Base-by-base conservation (phyloP, 2,888 invertebrate genomes). In the Rotaria sp. region DNA sequence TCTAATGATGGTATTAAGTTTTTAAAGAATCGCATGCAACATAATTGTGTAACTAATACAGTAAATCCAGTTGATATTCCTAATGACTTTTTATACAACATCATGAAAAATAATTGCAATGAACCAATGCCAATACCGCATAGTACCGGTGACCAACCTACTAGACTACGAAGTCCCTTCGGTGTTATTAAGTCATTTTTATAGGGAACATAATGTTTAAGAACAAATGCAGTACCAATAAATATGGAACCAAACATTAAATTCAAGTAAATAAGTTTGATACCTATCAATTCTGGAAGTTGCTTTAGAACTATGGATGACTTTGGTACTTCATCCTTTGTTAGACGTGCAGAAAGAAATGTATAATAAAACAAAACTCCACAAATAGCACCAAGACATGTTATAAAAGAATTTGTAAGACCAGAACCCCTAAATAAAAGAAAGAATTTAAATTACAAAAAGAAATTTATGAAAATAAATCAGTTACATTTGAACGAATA, bases 71-170 rank as follows among this genome's bases (percentile, higher is more conserved):
- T 26, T 80, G 80, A 80, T n/a, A 41, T 26, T 21, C 80, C 80
- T 45, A 80, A n/a, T n/a, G 80, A 41, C 26, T 26, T 41, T 45
- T 80, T 24, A 21, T 45, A 45, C 2, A 80, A 26, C 3, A 80
- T 15, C 8, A 80, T 80, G 24, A 80, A 80, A 26, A 80, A 80
- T 80, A 80, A 80, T 80, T 80, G 80, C 45, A 80, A 41, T n/a
- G 45, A n/a, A 35, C 80, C 80, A 80, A 80, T n/a, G 45, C 80
- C 80, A 41, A 45, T 35, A 45, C 80, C 80, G 5, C 80, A 80
- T 13, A 45, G 4, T 26, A n/a, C 24, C 0, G 80, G 80, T 45
- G 80, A n/a, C 80, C 80, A 80, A n/a, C 26, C 45, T 30, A 5
- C 2, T 5, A 26, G 2, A 24, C 11, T 35, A 21, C 0, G 21